Percentiles rank a stretch among this genome's conserved stretches.
These are phyloP conservation scores for Actinia tenebrosa DNA, from an alignment of 64 coral and sea anemone genomes.

Conservation along the genomic window DNA sequence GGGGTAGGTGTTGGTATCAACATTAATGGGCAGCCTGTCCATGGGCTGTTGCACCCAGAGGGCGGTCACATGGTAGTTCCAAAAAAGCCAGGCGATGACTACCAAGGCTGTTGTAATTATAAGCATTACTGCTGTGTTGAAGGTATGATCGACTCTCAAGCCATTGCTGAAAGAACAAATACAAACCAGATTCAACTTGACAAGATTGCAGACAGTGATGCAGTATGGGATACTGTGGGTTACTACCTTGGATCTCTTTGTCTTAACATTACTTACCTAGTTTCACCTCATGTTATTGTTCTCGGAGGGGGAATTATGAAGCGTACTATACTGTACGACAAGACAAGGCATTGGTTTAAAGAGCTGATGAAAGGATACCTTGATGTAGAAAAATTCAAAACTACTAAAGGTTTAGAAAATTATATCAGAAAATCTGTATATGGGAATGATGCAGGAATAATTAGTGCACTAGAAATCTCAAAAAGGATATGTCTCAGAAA, in stretches of 20 bases:
- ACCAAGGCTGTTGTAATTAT: slow-evolving; percentile 54
- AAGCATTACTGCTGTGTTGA: slow-evolving; percentile 78
- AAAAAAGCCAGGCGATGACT: slow-evolving; percentile 61
- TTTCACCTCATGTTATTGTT: slow-evolving; percentile 87
- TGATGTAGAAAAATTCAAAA: slow-evolving; percentile 71
- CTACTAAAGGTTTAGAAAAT: slow-evolving; percentile 48
- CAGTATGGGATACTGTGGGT: slow-evolving; percentile 85
- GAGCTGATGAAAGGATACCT: slow-evolving; percentile 64
- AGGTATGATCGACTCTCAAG: slow-evolving; percentile 78
- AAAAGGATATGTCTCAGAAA: neutral
- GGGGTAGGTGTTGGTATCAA: slow-evolving; percentile 78
- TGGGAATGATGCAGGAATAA: slow-evolving; percentile 72
- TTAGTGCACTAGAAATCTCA: slow-evolving; percentile 69
- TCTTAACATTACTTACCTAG: slow-evolving; percentile 69
- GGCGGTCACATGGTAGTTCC: slow-evolving; percentile 81
- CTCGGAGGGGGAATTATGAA: slow-evolving; percentile 91
- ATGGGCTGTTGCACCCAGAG: slow-evolving; percentile 90
- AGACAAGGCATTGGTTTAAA: slow-evolving; percentile 63
- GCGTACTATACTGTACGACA: slow-evolving; percentile 50
- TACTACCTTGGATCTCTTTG: slow-evolving; percentile 90
- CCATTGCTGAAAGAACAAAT: slow-evolving; percentile 70
- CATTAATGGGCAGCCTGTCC: slow-evolving; percentile 53
- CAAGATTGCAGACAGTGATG: slow-evolving; percentile 51
- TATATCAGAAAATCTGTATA: slow-evolving; percentile 72
- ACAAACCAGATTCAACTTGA: slow-evolving; percentile 35